A percentile compares a stretch with the other conserved stretches of the same genome.
Evolutionary conservation across 2,113 vertebrate genomes (phyloP).

Genomic region (Chloebia gouldiae): DNA sequence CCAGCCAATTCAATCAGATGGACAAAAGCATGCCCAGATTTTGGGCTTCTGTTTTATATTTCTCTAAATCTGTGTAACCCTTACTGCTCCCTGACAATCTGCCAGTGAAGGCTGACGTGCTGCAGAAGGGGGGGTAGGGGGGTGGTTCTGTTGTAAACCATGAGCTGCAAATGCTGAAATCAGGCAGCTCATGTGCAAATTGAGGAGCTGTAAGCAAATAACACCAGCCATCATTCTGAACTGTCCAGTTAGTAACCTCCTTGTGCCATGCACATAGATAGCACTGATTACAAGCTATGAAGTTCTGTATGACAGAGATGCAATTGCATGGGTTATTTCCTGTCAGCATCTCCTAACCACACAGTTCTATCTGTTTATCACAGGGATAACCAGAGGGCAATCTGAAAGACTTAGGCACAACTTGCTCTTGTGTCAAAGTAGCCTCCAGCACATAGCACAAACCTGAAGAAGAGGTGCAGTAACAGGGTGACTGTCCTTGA

Average conservation of each 20-base stretch:
- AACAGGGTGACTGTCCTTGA: not conserved
- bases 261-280: not conserved
- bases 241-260: not conserved
- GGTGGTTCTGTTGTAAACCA: not conserved
- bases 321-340: not conserved
- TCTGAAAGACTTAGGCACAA: not conserved
- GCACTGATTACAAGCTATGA: not conserved
- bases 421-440: not conserved
- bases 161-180: not conserved
- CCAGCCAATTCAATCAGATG: slow-evolving; percentile 18
- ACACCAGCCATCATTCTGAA: not conserved
- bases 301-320: not conserved
- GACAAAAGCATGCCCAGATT: not conserved
- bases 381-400: not conserved
- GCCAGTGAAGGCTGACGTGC: not conserved
- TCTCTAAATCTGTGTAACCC: slow-evolving; percentile 15
- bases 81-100: not conserved
- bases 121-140: not conserved
- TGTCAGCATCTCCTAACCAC: not conserved
- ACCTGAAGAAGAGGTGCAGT: not conserved
- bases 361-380: not conserved
- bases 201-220: not conserved
- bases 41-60: not conserved
- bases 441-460: not conserved
- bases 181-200: not conserved